Percentiles rank a stretch among this genome's conserved stretches.
phyloP scores from a whole-genome alignment of 2,113 vertebrate genomes.

The Ginglymostoma cirratum region DNA sequence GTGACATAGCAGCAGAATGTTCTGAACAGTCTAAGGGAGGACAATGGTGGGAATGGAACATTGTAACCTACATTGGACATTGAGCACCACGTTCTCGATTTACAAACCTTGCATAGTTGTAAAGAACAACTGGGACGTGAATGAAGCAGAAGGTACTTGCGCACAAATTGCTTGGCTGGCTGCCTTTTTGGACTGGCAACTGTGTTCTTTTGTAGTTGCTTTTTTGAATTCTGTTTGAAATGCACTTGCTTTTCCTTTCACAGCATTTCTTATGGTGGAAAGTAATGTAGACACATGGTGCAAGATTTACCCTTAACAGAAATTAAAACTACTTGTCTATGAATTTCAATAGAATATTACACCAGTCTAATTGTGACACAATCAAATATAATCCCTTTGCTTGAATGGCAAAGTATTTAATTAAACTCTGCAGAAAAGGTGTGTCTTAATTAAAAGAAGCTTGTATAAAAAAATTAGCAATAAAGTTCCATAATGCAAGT shows the following conservation, averaged over 20 bases:
- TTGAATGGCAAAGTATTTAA: not conserved
- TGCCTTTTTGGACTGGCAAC: not conserved
- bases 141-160: not conserved
- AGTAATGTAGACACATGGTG: not conserved
- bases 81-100: not conserved
- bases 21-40: not conserved
- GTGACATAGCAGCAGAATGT: not conserved
- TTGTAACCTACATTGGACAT: constrained; percentile 22
- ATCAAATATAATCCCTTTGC: not conserved
- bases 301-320: not conserved
- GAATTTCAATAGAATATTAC: not conserved
- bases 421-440: not conserved
- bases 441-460: not conserved
- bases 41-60: constrained; percentile 35
- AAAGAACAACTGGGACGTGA: constrained; percentile 21
- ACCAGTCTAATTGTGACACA: not conserved
- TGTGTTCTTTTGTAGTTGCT: not conserved
- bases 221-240: not conserved
- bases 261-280: not conserved
- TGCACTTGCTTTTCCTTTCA: not conserved
- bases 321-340: not conserved
- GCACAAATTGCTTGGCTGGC: not conserved
- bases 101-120: not conserved
- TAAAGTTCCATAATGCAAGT: not conserved
- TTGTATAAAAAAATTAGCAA: not conserved